Evolutionary conservation across 2,888 invertebrate species (phyloP), one percentile per base, ranked within the genome.

Genomic region (Physocephala rufipes): DNA sequence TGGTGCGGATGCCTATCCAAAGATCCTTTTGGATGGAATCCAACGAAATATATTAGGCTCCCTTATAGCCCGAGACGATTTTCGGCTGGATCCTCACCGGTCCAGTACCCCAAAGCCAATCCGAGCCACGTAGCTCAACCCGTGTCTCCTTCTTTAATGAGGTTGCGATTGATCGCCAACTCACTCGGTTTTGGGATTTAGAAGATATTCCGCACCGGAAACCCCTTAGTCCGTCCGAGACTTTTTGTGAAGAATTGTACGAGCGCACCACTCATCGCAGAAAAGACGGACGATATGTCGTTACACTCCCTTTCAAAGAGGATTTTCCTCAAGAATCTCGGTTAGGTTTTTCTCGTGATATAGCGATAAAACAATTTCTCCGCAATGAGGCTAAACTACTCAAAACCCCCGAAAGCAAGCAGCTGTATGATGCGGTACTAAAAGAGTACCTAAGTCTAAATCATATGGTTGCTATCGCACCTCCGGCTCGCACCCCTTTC

Each of bases 11-110:
- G n/a, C n/a, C n/a, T n/a, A n/a, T n/a, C n/a, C n/a, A n/a, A n/a
- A n/a, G n/a, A 55, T 55, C 16, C 24, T 55, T 7, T 26, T 55
- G 21, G 55, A 55, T n/a, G 62, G 62, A 2, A 62, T 62, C 19
- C 2, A 15, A 36, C 62, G 62, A 13, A 65, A 36, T 7, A n/a
- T 30, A 12, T n/a, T 53, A 28, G 24, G 30, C 12, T 26, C 28
- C 1, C 19, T 65, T n/a, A 53, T 28, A 19, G 65, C 65, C 12
- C 51, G 36, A 51, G 19, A 51, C 53, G 1, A 16, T 66, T 1
- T 15, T 53, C 36, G 66, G 66, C 3, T 66, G 28, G 19, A 66
- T 30, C 9, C 7, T 30, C 2, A 28, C 28, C n/a, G n/a, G n/a
- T n/a, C n/a, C n/a, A n/a, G n/a, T n/a, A n/a, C n/a, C n/a, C n/a